phyloP scores from a whole-genome alignment of 1,140 invertebrate species.

The Hydropsyche tenuis region DNA sequence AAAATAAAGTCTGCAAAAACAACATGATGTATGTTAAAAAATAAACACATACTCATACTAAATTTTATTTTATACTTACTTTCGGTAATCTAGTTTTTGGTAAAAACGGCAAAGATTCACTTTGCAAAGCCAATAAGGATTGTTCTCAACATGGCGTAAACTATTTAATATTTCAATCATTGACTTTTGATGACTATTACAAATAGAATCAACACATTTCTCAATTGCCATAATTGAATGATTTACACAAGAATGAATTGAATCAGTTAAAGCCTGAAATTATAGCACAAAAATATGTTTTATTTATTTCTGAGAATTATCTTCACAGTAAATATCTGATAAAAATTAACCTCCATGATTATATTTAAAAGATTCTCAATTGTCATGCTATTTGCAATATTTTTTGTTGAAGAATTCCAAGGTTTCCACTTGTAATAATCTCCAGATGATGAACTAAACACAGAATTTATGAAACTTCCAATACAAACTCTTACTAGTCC shows the following conservation, averaged over 20 bases:
- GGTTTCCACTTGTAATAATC: slow-evolving; percentile 63
- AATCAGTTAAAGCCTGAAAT: slow-evolving; percentile 71
- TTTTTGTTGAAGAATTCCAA: slow-evolving; percentile 53
- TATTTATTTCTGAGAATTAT: too few relatives aligned
- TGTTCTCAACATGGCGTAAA: slow-evolving; percentile 70
- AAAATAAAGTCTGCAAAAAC: slow-evolving; percentile 55
- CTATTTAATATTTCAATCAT: slow-evolving; percentile 66
- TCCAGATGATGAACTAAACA: slow-evolving; percentile 66
- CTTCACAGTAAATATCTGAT: too few relatives aligned
- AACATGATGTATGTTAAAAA: slow-evolving; percentile 17
- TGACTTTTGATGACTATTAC: slow-evolving; percentile 65
- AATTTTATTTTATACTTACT: too few relatives aligned
- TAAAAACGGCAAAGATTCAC: slow-evolving; percentile 65
- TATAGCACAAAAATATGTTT: slow-evolving; percentile 45
- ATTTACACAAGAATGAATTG: slow-evolving; percentile 72
- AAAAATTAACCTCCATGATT: slow-evolving; percentile 48
- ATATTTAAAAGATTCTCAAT: slow-evolving; percentile 63
- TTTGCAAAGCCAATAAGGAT: slow-evolving; percentile 89
- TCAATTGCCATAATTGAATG: slow-evolving; percentile 68
- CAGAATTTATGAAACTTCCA: slow-evolving; percentile 71
- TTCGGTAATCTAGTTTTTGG: slow-evolving; percentile 56
- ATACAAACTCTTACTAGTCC: slow-evolving; percentile 74
- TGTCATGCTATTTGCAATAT: slow-evolving; percentile 55
- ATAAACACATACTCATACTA: slow-evolving; percentile 50
- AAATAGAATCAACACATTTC: slow-evolving; percentile 67